phyloP scores from a whole-genome alignment of 2,113 vertebrate genomes.

The Chunga burmeisteri region DNA sequence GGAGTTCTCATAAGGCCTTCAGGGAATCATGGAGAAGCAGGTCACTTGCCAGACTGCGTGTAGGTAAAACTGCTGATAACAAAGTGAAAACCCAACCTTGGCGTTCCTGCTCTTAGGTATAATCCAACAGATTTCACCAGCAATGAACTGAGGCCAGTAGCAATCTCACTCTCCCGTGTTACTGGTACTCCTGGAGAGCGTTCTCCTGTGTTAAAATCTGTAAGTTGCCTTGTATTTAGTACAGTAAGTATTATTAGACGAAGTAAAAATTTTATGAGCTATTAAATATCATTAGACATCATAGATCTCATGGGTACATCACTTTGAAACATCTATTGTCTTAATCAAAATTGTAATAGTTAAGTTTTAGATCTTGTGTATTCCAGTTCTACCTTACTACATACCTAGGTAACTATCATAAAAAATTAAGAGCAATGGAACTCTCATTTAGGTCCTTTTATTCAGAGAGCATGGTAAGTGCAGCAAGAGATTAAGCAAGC shows the following conservation, averaged over 20 bases:
- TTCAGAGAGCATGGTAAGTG: not conserved
- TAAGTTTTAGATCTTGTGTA: not conserved
- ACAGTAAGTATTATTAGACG: not conserved
- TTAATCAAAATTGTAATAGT: not conserved
- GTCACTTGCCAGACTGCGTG: rapidly evolving
- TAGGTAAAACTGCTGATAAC: not conserved
- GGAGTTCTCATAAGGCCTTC: not conserved
- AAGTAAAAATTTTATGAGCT: not conserved
- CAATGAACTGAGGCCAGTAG: not conserved
- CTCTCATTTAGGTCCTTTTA: not conserved
- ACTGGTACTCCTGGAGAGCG: not conserved
- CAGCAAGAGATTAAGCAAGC: not conserved
- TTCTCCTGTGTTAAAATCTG: not conserved
- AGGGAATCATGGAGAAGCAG: not conserved
- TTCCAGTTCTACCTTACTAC: not conserved
- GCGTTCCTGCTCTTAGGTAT: not conserved
- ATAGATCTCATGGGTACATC: not conserved
- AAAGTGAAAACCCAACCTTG: not conserved
- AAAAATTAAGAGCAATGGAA: not conserved
- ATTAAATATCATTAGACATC: not conserved
- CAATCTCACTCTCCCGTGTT: not conserved
- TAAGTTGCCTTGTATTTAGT: not conserved
- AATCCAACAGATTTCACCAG: not conserved
- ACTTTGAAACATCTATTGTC: not conserved
- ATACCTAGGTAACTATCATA: not conserved